These are phyloP conservation scores for Galaxias olidus DNA, from an alignment of 2,797 vertebrate genomes.

Conservation along the genomic window DNA sequence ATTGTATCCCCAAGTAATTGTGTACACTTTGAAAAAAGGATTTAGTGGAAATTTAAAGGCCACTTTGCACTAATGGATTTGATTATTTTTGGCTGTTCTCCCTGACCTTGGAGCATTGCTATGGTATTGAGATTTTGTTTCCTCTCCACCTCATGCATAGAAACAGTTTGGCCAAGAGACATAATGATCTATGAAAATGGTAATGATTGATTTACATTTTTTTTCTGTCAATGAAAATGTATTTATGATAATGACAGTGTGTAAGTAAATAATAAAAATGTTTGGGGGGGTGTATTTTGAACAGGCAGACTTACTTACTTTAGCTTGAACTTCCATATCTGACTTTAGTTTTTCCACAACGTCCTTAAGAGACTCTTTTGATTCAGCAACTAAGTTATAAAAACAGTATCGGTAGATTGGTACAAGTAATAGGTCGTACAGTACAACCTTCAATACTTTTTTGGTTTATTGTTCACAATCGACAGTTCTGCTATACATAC, in stretches of 20 bases:
- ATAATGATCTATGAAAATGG: conserved; percentile 8
- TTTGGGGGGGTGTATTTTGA: neutral
- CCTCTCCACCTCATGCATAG: conserved; percentile 11
- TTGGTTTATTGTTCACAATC: neutral
- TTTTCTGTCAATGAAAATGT: neutral
- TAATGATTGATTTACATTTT: too few species aligned
- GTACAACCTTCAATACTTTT: neutral
- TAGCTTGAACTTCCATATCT: conserved; percentile 4
- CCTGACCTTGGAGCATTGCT: conserved; percentile 13
- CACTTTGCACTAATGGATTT: too few species aligned
- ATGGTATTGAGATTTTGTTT: conserved; percentile 11
- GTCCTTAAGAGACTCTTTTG: conserved; percentile 2
- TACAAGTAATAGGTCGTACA: neutral
- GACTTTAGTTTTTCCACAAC: conserved; percentile 9
- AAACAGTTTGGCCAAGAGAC: conserved; percentile 9
- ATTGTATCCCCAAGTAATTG: neutral
- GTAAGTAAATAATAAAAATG: neutral
- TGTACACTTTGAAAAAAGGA: too few species aligned
- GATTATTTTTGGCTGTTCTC: too few species aligned
- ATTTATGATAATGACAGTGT: too few species aligned
- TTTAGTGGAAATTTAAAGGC: too few species aligned
- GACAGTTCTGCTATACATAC: neutral
- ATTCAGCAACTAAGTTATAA: neutral
- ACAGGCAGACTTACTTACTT: neutral
- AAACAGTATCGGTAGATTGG: neutral